Evolutionary conservation across 2,888 invertebrate species (phyloP).

Genomic region (Pseudeuparius sepicola): DNA sequence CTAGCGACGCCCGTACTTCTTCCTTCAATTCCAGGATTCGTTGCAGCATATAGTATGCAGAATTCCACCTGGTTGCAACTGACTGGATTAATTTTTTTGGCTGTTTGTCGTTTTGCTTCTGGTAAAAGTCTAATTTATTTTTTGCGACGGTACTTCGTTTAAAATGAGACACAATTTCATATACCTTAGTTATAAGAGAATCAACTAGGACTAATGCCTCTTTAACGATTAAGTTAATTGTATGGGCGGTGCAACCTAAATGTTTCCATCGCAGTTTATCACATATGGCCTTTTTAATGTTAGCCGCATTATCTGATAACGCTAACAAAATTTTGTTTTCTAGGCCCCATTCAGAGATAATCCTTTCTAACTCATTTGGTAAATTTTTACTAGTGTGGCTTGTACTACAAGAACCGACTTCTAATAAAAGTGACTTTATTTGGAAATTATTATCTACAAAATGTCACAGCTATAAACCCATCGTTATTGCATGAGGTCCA

Average conservation of each 20-base stretch:
- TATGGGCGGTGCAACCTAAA: constrained; percentile 23
- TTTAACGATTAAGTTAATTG: constrained; percentile 22
- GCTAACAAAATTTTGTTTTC: constrained; percentile 24
- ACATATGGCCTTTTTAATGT: constrained; percentile 22
- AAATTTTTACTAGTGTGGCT: too few species aligned
- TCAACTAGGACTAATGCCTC: constrained; percentile 12
- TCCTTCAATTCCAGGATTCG: constrained; percentile 15
- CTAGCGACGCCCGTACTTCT: constrained; percentile 17
- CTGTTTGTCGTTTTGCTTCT: constrained; percentile 11
- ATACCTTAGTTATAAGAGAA: background rate
- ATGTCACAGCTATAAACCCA: constrained; percentile 25
- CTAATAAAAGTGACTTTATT: constrained; percentile 23
- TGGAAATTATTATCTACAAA: too few species aligned
- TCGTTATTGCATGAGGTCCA: constrained; percentile 29
- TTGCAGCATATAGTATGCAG: constrained; percentile 19
- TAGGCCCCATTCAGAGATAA: constrained; percentile 20
- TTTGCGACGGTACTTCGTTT: constrained; percentile 15
- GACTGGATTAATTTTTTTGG: constrained; percentile 19
- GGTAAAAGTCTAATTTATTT: constrained; percentile 10
- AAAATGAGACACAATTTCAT: constrained; percentile 21
- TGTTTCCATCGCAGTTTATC: constrained; percentile 20
- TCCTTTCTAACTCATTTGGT: background rate
- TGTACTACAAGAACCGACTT: constrained; percentile 1
- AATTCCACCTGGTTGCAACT: constrained; percentile 19
- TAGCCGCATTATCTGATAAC: constrained; percentile 24